These are phyloP conservation scores for Mastomys coucha DNA, from an alignment of 2,113 vertebrate species.

Conservation along the genomic window DNA sequence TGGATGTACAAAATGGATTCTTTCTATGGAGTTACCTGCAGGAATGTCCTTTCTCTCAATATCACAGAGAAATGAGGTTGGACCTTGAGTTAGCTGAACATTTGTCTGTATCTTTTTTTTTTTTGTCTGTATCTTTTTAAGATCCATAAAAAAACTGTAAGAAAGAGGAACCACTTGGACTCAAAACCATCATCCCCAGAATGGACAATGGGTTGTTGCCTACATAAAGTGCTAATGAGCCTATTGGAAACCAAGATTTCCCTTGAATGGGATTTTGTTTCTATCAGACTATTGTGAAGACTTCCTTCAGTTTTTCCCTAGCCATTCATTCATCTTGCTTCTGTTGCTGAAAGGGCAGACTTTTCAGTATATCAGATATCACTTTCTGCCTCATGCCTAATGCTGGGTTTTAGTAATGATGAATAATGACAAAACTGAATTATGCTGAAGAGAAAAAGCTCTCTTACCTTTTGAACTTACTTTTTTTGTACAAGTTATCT, in stretches of 20 bases:
- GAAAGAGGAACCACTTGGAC: background rate
- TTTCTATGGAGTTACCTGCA: background rate
- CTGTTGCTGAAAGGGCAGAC: background rate
- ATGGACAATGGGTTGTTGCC: background rate
- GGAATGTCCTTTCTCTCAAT: background rate
- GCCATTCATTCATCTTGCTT: background rate
- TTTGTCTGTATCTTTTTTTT: background rate
- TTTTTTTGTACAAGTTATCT: constrained; percentile 38
- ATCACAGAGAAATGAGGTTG: background rate
- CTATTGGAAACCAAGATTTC: constrained; percentile 10
- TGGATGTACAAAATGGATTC: background rate
- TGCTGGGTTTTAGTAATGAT: background rate
- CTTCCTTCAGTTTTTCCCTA: background rate
- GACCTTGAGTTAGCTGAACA: background rate
- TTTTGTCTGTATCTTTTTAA: background rate
- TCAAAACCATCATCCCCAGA: background rate
- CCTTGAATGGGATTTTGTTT: constrained; percentile 17
- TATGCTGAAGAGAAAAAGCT: constrained; percentile 37
- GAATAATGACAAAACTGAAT: constrained; percentile 46
- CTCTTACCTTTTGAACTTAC: constrained; percentile 33
- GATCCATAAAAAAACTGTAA: background rate
- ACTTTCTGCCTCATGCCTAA: background rate
- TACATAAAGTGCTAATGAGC: background rate
- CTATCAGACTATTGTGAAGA: constrained; percentile 8
- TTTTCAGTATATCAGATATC: background rate